Percentiles rank a stretch among this genome's conserved stretches.
These are phyloP conservation scores for Contarinia nasturtii DNA, from an alignment of 1,140 invertebrate genomes.

Conservation along the genomic window DNA sequence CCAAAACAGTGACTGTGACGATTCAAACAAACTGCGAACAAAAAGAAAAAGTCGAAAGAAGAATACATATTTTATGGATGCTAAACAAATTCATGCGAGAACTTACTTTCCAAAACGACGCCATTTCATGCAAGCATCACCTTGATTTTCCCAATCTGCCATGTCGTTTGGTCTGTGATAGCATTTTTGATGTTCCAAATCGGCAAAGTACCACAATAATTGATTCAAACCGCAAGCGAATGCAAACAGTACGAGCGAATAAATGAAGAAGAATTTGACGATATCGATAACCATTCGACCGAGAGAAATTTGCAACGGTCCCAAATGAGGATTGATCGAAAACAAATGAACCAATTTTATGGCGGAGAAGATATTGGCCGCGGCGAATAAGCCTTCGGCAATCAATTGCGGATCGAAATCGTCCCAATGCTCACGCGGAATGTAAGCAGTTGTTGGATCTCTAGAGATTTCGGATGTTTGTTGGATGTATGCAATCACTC, in stretches of 20 bases:
- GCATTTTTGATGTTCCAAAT: conserved; percentile 58
- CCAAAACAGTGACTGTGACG: conserved; percentile 78
- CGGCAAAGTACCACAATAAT: conserved; percentile 77
- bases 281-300: conserved; percentile 76
- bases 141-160: conserved; percentile 41
- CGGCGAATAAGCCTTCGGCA: conserved; percentile 84
- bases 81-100: conserved; percentile 1
- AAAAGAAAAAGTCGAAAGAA: conserved; percentile 5
- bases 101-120: conserved; percentile 41
- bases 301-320: conserved; percentile 67
- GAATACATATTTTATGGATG: no score
- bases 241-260: conserved; percentile 60
- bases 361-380: conserved; percentile 74
- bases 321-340: conserved; percentile 77
- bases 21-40: conserved; percentile 62
- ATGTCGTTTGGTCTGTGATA: conserved; percentile 34
- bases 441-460: conserved; percentile 44
- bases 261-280: conserved; percentile 75
- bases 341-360: conserved; percentile 79
- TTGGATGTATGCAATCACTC: conserved; percentile 52
- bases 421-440: conserved; percentile 72
- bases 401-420: conserved; percentile 88
- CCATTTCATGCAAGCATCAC: conserved; percentile 60
- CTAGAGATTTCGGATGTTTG: conserved; percentile 43
- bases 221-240: conserved; percentile 78